A percentile compares a stretch with the other conserved stretches of the same genome.
These are phyloP conservation scores for Zoanthus solanderi DNA, from an alignment of 92 coral and sea anemone genomes.

Conservation along the genomic window DNA sequence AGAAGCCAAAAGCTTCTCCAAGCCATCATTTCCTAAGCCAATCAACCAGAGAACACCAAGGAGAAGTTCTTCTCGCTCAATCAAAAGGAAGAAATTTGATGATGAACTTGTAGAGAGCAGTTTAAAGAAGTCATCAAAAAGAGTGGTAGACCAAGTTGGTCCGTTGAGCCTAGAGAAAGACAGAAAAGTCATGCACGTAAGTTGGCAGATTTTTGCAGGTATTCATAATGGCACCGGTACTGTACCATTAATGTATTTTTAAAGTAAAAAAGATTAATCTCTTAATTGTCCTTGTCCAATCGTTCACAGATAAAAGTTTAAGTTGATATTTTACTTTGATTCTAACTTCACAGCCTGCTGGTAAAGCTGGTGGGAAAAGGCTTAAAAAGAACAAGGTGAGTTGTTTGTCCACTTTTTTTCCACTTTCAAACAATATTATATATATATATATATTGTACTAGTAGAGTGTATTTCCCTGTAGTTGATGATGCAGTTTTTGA, in stretches of 20 bases:
- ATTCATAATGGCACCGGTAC: too few relatives aligned
- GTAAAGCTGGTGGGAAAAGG: conserved; percentile 44
- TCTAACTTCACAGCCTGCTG: conserved; percentile 21
- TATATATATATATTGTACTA: too few relatives aligned
- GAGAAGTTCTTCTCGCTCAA: conserved; percentile 97
- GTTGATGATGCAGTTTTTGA: too few relatives aligned
- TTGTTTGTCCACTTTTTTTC: too few relatives aligned
- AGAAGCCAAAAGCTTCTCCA: conserved; percentile 38
- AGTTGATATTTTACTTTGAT: neutral
- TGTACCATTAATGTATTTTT: too few relatives aligned
- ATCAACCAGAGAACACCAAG: conserved; percentile 81
- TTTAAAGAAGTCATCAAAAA: conserved; percentile 85
- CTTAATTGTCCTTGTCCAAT: neutral
- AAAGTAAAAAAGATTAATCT: neutral
- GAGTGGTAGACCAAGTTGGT: conserved; percentile 68
- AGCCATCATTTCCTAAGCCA: conserved; percentile 44
- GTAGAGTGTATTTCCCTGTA: too few relatives aligned
- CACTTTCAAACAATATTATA: too few relatives aligned
- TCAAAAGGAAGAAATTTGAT: conserved; percentile 97
- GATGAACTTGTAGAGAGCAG: conserved; percentile 99
- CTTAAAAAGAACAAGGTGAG: conserved; percentile 42
- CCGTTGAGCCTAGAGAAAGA: conserved; percentile 59
- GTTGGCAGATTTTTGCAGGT: neutral
- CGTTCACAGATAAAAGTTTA: neutral
- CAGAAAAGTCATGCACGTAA: conserved; percentile 46